Percentiles rank a stretch among this genome's conserved stretches.
Evolutionary conservation across 2,888 invertebrate genomes (phyloP).

Genomic region (Pocota personata): DNA sequence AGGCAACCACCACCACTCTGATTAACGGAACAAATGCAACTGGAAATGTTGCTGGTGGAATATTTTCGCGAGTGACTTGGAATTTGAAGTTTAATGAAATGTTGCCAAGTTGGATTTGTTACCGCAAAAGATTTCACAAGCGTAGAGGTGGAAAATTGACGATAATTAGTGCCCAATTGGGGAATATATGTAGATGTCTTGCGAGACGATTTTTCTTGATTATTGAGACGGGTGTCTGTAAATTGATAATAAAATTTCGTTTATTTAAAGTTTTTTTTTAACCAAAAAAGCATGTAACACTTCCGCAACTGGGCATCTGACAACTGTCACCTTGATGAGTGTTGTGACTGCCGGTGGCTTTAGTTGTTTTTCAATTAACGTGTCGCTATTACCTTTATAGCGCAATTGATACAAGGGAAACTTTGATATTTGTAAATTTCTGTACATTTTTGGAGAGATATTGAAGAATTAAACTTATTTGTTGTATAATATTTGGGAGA

Average conservation of each 20-base stretch:
- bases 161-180: neutral
- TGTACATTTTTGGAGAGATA: slow-evolving; percentile 9
- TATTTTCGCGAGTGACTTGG: slow-evolving; percentile 50
- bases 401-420: neutral
- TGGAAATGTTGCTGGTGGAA: slow-evolving; percentile 72
- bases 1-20: slow-evolving; percentile 60
- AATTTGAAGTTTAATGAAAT: slow-evolving; percentile 32
- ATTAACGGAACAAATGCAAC: slow-evolving; percentile 73
- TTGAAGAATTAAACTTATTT: neutral
- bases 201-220: neutral
- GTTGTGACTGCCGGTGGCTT: neutral
- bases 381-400: neutral
- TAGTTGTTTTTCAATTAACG: neutral
- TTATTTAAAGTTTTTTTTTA: neutral
- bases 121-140: slow-evolving; percentile 6
- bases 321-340: slow-evolving; percentile 4
- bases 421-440: neutral
- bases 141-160: neutral
- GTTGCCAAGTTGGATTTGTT: slow-evolving; percentile 39
- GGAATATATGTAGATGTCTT: neutral
- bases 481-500: neutral
- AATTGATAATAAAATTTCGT: no score
- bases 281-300: neutral
- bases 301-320: slow-evolving; percentile 15
- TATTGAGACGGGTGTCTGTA: slow-evolving; percentile 14